These are phyloP conservation scores for Laupala kohalensis DNA, from an alignment of 1,140 invertebrate genomes.

Conservation along the genomic window DNA sequence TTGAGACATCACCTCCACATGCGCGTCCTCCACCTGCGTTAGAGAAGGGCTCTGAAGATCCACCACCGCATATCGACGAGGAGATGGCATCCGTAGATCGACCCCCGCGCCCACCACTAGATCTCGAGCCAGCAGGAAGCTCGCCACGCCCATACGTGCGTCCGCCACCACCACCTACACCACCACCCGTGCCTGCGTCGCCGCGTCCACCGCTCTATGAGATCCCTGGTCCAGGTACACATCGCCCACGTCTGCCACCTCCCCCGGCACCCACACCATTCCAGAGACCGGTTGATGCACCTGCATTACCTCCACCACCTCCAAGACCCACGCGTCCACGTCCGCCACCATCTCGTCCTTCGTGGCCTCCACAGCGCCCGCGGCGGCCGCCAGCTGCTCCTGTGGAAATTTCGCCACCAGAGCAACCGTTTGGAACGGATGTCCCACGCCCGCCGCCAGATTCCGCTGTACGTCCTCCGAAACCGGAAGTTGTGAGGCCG, in stretches of 20 bases:
- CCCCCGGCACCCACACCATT: not conserved
- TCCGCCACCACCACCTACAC: not conserved
- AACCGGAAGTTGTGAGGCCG: not conserved
- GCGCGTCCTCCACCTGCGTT: too few relatives aligned
- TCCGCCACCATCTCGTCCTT: not conserved
- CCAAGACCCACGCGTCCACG: not conserved
- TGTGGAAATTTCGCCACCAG: not conserved
- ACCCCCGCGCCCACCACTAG: not conserved
- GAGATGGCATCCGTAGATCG: not conserved
- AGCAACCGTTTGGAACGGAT: not conserved
- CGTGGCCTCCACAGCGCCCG: slow-evolving; percentile 6
- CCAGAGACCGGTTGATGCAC: not conserved
- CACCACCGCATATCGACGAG: not conserved
- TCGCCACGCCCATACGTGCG: not conserved
- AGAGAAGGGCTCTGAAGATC: not conserved
- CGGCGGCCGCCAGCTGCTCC: not conserved
- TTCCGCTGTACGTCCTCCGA: not conserved
- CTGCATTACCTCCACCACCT: not conserved
- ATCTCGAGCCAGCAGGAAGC: not conserved
- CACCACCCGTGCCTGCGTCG: not conserved
- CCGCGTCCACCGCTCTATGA: not conserved
- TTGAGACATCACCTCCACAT: not conserved
- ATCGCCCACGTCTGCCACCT: not conserved
- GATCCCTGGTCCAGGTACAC: not conserved
- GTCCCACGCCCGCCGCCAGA: not conserved